Evolutionary conservation across 2,797 vertebrate genomes (phyloP).

Genomic region (Phataginus tetradactyla): DNA sequence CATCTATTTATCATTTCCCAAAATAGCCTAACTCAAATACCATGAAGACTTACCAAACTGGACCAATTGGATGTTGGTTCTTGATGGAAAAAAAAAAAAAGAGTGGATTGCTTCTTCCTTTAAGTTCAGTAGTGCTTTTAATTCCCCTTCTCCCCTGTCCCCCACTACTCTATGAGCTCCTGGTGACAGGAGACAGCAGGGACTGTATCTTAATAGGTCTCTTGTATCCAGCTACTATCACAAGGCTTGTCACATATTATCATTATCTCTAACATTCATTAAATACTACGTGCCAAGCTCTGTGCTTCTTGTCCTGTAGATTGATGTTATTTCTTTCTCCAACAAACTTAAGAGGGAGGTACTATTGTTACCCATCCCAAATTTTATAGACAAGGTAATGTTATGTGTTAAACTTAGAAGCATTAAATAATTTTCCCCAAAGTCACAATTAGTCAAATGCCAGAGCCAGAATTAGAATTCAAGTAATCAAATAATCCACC

Average conservation of each 20-base stretch:
- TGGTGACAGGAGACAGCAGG: background rate
- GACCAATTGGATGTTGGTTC: background rate
- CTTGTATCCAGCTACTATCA: background rate
- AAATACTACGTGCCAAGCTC: background rate
- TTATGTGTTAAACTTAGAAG: background rate
- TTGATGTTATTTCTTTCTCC: background rate
- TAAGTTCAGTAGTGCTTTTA: background rate
- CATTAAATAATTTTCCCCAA: background rate
- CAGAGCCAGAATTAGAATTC: conserved; percentile 15
- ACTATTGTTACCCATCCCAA: background rate
- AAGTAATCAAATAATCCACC: background rate
- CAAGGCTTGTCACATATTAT: background rate
- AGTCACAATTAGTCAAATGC: background rate
- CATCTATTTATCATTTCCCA: background rate
- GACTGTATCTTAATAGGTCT: background rate
- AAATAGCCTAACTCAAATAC: background rate
- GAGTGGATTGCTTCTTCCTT: background rate
- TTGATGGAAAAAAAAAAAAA: background rate
- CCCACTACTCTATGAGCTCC: background rate
- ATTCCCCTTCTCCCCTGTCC: background rate
- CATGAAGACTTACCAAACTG: background rate
- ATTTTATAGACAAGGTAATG: background rate
- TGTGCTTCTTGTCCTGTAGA: background rate
- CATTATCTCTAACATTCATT: background rate
- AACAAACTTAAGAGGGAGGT: background rate